Evolutionary conservation across 2,797 vertebrate genomes (phyloP), one percentile per base, ranked within the genome.

Genomic region (Gadopsis bispinosus): DNA sequence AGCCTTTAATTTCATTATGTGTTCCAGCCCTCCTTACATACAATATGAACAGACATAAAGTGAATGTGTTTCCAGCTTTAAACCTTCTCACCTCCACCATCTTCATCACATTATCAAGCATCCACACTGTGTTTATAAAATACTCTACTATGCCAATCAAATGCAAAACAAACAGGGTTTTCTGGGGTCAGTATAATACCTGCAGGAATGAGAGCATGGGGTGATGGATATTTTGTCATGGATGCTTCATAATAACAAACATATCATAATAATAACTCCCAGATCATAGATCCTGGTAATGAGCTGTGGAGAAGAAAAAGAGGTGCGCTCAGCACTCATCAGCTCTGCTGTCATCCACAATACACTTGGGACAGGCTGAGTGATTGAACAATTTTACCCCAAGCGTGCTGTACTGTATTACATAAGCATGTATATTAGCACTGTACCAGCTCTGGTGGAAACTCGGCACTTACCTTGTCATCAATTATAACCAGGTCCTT

Each of bases 401-500:
- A 69, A 83, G 88, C 69, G n/a, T 65, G 69, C 70, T 78, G 62
- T 69, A 90, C 80, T 78, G 86, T 86, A 87, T 92, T 92, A 91
- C 88, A 91, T 91, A 92, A 89, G 65, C 37, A 78, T 75, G 62
- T 84, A 39, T 54, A 91, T 73, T 66, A 73, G 35, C 53, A 77
- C 45, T 70, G 76, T 72, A 77, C 33, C 29, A 33, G 31, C 51
- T 64, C 43, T 47, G 48, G 51, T 50, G 51, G 63, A 79, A 85
- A 79, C 26, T 64, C 29, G 6, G 9, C 7, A 16, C 94, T 96
- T 88, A 99, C 98, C 94, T 97, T 97, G 81, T 99, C 97, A 81
- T 99, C 98, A 86, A 97, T 99, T 87, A 99, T 86, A 81, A 98
- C 96, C 92, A 99, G 95, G 92, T 99, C 98, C 87, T 94, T 97